These are phyloP conservation scores for Sciurus carolinensis DNA, from an alignment of 2,797 vertebrate genomes.

Conservation along the genomic window DNA sequence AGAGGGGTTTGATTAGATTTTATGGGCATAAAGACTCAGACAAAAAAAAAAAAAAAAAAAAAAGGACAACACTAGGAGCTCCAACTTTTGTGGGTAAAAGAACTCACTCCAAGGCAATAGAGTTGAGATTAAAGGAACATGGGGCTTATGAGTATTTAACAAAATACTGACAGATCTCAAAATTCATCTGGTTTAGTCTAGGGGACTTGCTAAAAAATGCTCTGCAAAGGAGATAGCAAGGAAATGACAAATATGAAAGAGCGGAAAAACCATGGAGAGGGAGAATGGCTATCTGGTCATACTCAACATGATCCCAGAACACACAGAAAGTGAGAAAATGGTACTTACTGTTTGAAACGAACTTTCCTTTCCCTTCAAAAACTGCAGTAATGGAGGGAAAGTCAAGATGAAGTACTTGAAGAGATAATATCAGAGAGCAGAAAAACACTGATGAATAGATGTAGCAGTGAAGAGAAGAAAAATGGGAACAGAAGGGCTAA, in stretches of 20 bases:
- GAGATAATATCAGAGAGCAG: background rate
- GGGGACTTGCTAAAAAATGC: background rate
- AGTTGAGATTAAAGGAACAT: background rate
- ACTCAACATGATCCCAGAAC: background rate
- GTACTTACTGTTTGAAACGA: background rate
- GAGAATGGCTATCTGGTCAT: background rate
- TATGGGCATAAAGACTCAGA: background rate
- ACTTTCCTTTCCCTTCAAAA: conserved; percentile 39
- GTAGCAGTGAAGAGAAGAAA: background rate
- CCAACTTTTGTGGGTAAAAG: background rate
- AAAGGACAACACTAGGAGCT: background rate
- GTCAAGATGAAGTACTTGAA: conserved; percentile 1
- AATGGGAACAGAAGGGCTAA: background rate
- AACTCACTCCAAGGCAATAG: background rate
- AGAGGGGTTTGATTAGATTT: background rate
- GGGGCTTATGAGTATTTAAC: background rate
- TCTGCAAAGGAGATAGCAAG: background rate
- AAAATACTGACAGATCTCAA: background rate
- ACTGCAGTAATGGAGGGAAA: background rate
- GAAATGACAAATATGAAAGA: background rate
- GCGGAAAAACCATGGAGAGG: background rate
- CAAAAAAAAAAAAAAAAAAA: background rate
- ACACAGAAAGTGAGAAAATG: background rate
- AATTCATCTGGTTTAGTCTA: background rate
- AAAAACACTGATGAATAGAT: conserved; percentile 33